Percentiles rank a stretch among this genome's conserved stretches.
Conservation (phyloP, 2,113 vertebrate genomes). For the Hiodon tergisus region DNA sequence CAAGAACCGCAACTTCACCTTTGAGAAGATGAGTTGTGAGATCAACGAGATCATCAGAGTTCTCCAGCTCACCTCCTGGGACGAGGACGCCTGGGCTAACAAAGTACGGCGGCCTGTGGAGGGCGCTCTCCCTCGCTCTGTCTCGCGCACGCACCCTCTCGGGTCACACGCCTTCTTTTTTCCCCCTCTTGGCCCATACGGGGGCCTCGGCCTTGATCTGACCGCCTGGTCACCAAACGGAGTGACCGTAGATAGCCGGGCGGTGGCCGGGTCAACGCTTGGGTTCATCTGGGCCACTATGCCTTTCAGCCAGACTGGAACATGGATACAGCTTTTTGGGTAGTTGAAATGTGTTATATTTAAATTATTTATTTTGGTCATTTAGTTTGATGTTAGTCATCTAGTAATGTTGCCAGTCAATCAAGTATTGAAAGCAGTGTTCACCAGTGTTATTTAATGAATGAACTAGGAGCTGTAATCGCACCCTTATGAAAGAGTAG, state of each 20-base stretch:
- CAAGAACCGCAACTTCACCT: constrained; percentile 90
- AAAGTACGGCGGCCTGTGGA: constrained; percentile 63
- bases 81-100: constrained; percentile 96
- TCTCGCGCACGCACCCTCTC: neutral
- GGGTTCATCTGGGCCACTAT: too few relatives aligned
- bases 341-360: too few relatives aligned
- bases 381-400: too few relatives aligned
- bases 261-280: too few relatives aligned
- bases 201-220: neutral
- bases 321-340: too few relatives aligned
- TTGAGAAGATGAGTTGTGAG: constrained; percentile 94
- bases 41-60: constrained; percentile 96
- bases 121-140: neutral
- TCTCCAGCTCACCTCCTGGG: constrained; percentile 95
- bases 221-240: neutral
- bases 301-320: too few relatives aligned
- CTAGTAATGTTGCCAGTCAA: too few relatives aligned
- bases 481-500: too few relatives aligned
- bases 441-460: too few relatives aligned
- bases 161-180: neutral
- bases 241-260: neutral
- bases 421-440: too few relatives aligned
- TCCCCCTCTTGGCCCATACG: neutral
- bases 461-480: too few relatives aligned
- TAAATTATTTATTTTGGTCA: too few relatives aligned